Percentiles rank a stretch among this genome's conserved stretches.
Conservation (phyloP, 2,797 vertebrate genomes). For the Coregonus ussuriensis region DNA sequence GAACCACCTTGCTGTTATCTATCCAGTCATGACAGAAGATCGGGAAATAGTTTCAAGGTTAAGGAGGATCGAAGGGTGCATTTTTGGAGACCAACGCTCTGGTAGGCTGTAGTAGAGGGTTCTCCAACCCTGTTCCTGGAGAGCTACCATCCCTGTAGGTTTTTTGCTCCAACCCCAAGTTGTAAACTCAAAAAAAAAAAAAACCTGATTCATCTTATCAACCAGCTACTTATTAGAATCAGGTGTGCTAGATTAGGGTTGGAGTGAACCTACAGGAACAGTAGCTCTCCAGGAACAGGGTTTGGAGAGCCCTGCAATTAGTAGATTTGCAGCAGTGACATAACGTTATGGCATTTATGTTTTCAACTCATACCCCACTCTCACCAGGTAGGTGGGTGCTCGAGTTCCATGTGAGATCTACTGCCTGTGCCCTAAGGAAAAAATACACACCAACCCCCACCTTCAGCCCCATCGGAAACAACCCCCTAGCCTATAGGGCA, state of each 20-base stretch:
- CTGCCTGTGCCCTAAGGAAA: neutral
- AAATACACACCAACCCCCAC: no score
- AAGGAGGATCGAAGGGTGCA: neutral
- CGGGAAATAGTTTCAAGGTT: neutral
- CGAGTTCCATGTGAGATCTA: neutral
- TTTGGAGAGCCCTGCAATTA: neutral
- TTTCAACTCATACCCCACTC: neutral
- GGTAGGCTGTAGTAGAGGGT: no score
- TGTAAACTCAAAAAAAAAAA: no score
- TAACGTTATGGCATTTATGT: neutral
- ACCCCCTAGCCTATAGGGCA: neutral
- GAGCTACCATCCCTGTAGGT: no score
- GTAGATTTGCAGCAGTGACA: neutral
- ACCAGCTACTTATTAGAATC: no score
- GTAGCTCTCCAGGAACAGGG: no score
- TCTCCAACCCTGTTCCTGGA: no score
- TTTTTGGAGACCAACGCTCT: neutral
- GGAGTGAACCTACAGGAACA: no score
- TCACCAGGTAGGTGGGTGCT: constrained; percentile 8
- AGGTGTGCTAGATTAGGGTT: no score
- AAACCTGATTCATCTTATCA: no score
- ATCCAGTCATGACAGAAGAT: neutral
- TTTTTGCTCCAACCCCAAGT: no score
- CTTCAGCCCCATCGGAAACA: neutral
- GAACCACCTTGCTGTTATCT: neutral